phyloP scores from a whole-genome alignment of 2,888 invertebrate genomes.

The Cryptocephalus primarius region DNA sequence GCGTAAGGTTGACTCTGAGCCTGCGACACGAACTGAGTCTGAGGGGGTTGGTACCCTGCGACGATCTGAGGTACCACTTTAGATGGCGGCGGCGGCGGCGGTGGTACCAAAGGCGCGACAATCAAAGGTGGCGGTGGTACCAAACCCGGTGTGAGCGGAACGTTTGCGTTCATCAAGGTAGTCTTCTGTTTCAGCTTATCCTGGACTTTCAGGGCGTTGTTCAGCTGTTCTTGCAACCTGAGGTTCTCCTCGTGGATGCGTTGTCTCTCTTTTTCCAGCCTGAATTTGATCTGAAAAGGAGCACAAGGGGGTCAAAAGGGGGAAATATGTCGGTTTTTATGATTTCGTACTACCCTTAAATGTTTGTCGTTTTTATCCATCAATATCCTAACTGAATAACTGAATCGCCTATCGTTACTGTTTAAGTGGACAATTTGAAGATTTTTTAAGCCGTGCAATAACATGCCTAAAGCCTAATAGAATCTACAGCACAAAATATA shows the following conservation, averaged over 20 bases:
- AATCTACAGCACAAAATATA: too few relatives aligned
- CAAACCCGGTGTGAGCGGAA: neutral
- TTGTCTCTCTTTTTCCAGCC: constrained; percentile 33
- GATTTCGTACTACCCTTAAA: too few relatives aligned
- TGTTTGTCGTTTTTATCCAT: too few relatives aligned
- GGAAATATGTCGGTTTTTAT: neutral
- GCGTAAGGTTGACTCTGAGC: too few relatives aligned
- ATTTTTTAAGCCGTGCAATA: too few relatives aligned
- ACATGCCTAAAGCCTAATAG: too few relatives aligned
- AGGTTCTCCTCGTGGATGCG: constrained; percentile 33
- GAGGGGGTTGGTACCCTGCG: neutral
- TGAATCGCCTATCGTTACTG: too few relatives aligned
- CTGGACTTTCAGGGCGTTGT: constrained; percentile 31
- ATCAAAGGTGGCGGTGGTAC: constrained; percentile 2
- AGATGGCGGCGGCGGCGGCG: too few relatives aligned
- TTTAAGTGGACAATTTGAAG: too few relatives aligned
- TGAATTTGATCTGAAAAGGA: constrained; percentile 30
- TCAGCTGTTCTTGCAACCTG: constrained; percentile 32
- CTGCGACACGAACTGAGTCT: neutral
- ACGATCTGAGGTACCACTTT: neutral
- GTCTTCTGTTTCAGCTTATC: constrained; percentile 33
- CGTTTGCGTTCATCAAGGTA: constrained; percentile 1
- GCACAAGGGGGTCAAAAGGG: neutral
- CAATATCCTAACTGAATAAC: too few relatives aligned
- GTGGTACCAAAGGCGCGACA: too few relatives aligned